Evolutionary conservation across 2,888 invertebrate species (phyloP).

Genomic region (Caenorhabditis doughertyi): DNA sequence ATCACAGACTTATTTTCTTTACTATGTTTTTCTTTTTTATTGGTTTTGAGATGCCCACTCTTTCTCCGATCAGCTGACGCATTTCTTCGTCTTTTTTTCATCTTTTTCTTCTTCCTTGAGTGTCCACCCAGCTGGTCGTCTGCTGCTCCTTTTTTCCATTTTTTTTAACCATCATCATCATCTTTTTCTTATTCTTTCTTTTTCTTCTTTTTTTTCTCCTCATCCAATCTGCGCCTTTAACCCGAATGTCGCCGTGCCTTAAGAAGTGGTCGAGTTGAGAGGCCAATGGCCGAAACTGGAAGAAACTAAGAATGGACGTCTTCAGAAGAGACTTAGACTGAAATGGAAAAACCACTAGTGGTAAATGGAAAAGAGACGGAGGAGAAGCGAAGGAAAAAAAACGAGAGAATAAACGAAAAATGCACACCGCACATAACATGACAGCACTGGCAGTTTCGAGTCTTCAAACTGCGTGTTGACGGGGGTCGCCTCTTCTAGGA

Average conservation of each 20-base stretch:
- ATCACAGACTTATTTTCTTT: constrained; percentile 36
- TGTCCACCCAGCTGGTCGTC: constrained; percentile 58
- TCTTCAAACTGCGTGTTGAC: constrained; percentile 51
- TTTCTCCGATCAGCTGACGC: constrained; percentile 52
- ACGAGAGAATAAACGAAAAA: constrained; percentile 62
- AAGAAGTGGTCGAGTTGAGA: constrained; percentile 57
- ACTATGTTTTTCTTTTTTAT: constrained; percentile 42
- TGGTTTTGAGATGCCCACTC: constrained; percentile 40
- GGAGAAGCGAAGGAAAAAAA: constrained; percentile 37
- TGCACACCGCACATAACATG: constrained; percentile 64
- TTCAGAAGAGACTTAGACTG: constrained; percentile 46
- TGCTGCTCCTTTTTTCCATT: constrained; percentile 5
- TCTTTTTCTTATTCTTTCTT: constrained; percentile 9
- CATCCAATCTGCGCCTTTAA: constrained; percentile 44
- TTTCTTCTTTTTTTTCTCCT: constrained; percentile 9
- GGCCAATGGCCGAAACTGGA: constrained; percentile 61
- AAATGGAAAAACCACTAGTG: constrained; percentile 36
- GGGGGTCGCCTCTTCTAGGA: constrained; percentile 45
- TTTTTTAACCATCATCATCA: constrained; percentile 22
- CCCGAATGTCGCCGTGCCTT: constrained; percentile 55
- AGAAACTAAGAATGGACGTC: constrained; percentile 11
- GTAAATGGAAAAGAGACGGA: constrained; percentile 27
- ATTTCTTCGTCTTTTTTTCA: constrained; percentile 45
- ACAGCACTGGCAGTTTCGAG: constrained; percentile 57
- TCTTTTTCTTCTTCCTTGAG: constrained; percentile 37